phyloP scores from a whole-genome alignment of 1,140 invertebrate species.

The Bombus difficillimus region DNA sequence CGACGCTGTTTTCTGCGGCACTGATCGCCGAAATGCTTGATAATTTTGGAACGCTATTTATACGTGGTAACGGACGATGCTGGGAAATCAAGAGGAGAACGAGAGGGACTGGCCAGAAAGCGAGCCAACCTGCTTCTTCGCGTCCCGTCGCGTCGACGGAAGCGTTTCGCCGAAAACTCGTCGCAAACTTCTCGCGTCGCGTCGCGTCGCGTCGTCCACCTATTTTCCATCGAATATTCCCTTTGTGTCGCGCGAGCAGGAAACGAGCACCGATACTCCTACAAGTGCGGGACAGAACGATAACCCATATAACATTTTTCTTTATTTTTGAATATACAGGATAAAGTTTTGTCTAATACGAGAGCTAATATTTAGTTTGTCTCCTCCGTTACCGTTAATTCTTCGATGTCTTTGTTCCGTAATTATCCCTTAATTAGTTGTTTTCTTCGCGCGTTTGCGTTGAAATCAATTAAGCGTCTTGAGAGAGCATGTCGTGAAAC shows the following conservation, averaged over 20 bases:
- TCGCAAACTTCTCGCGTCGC: not conserved
- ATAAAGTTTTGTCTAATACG: too few species aligned
- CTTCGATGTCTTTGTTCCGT: too few species aligned
- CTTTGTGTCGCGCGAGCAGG: not conserved
- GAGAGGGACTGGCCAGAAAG: constrained; percentile 7
- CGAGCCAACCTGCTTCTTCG: constrained; percentile 40
- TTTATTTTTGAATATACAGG: too few species aligned
- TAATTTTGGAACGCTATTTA: constrained; percentile 77
- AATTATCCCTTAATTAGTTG: too few species aligned
- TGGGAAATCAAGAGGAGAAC: constrained; percentile 44
- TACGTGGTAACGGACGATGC: constrained; percentile 56
- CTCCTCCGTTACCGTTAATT: too few species aligned
- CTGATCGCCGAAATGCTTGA: constrained; percentile 64
- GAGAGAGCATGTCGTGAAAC: too few species aligned
- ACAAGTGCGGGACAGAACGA: too few species aligned
- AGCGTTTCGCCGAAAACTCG: constrained; percentile 29
- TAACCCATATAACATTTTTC: too few species aligned
- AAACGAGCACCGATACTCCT: not conserved
- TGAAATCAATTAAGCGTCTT: too few species aligned
- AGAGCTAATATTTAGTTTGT: too few species aligned
- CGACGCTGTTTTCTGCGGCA: constrained; percentile 46
- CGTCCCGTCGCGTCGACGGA: constrained; percentile 11
- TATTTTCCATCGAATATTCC: constrained; percentile 32
- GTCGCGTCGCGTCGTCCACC: not conserved
- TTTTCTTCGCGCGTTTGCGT: too few species aligned